Percentiles rank a stretch among this genome's conserved stretches.
phyloP scores from a whole-genome alignment of 2,888 invertebrate genomes.

The Hymenopus coronatus region DNA sequence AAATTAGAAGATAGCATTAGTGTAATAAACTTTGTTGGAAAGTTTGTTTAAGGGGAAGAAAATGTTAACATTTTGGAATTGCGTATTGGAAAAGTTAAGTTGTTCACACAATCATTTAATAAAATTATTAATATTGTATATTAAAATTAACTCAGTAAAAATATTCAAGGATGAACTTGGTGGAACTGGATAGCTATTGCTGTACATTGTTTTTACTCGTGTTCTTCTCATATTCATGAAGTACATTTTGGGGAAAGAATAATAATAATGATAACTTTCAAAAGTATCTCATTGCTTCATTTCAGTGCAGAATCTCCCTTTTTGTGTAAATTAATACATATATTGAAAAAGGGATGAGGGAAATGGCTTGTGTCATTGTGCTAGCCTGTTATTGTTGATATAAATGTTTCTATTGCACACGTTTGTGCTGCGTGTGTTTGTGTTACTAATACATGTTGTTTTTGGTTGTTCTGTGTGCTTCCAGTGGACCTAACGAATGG shows the following conservation, averaged over 20 bases:
- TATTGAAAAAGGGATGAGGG: background rate
- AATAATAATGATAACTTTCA: background rate
- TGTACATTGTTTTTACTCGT: background rate
- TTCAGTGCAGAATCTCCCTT: background rate
- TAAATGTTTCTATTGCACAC: background rate
- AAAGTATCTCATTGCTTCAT: background rate
- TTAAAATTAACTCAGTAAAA: too few relatives aligned
- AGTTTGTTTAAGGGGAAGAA: too few relatives aligned
- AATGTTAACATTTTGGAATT: too few relatives aligned
- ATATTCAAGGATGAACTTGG: background rate
- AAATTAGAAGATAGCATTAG: too few relatives aligned
- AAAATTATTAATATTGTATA: too few relatives aligned
- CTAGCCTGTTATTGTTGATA: background rate
- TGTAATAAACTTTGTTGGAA: too few relatives aligned
- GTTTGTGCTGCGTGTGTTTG: background rate
- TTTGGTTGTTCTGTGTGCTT: slow-evolving; percentile 45
- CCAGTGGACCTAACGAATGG: slow-evolving; percentile 94
- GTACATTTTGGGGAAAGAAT: background rate
- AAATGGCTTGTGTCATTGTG: background rate
- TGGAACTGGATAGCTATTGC: background rate
- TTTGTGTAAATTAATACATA: background rate
- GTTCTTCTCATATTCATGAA: background rate
- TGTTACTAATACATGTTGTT: slow-evolving; percentile 3
- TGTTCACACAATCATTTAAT: too few relatives aligned
- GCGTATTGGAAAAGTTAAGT: too few relatives aligned